These are phyloP conservation scores for Solen grandis DNA, from an alignment of 1,140 invertebrate species.

Conservation along the genomic window DNA sequence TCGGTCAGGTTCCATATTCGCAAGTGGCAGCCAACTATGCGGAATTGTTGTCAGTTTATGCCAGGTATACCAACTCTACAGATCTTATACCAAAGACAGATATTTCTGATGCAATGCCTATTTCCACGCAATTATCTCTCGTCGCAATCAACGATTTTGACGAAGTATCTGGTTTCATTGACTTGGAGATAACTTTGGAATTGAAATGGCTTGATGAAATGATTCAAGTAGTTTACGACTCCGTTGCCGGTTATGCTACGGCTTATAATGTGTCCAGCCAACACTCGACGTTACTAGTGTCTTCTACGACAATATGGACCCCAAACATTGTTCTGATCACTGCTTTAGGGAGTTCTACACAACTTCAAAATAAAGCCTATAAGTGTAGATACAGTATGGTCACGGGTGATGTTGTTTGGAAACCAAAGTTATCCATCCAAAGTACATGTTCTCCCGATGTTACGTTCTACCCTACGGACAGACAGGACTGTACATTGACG, in stretches of 20 bases:
- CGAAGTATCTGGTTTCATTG: slow-evolving; percentile 4
- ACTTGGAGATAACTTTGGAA: background rate
- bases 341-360: background rate
- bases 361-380: background rate
- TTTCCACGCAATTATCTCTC: no score
- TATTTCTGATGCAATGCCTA: no score
- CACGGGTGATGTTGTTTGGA: slow-evolving; percentile 1
- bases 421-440: background rate
- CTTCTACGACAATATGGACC: slow-evolving; percentile 12
- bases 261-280: no score
- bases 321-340: slow-evolving; percentile 10
- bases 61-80: no score
- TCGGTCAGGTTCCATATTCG: no score
- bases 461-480: slow-evolving; percentile 23
- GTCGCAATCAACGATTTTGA: slow-evolving; percentile 20
- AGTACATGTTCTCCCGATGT: slow-evolving; percentile 12
- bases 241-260: no score
- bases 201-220: slow-evolving; percentile 10
- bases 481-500: slow-evolving; percentile 7
- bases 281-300: background rate
- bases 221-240: background rate
- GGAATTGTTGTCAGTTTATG: no score
- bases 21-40: no score
- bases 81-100: no score
- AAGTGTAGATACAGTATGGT: background rate